phyloP scores from a whole-genome alignment of 2,888 invertebrate species.

The Coelopa pilipes region DNA sequence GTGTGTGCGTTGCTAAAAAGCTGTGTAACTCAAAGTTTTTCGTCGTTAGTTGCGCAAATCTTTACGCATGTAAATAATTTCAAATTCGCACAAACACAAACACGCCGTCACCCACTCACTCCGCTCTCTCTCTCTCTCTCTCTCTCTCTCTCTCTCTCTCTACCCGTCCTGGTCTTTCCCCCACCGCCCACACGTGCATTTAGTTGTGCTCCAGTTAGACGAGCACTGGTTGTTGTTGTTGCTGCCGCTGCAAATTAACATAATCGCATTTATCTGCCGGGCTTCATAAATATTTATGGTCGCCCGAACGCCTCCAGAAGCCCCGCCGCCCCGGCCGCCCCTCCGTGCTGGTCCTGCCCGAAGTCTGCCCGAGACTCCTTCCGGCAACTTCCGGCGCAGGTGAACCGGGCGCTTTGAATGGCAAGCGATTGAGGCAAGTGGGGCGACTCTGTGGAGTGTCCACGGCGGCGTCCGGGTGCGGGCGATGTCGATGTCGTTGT shows the following conservation, averaged over 20 bases:
- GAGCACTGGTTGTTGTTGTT: neutral
- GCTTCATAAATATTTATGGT: conserved; percentile 17
- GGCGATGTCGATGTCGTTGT: no score
- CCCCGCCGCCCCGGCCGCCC: no score
- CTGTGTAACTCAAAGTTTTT: conserved; percentile 32
- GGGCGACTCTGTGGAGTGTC: no score
- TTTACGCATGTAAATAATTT: conserved; percentile 18
- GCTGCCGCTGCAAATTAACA: conserved; percentile 27
- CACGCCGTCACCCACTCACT: neutral
- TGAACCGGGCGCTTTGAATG: no score
- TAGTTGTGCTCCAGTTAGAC: conserved; percentile 9
- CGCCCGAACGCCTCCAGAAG: neutral
- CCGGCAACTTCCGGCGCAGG: no score
- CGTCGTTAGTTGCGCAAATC: conserved; percentile 17
- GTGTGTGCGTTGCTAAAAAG: conserved; percentile 28
- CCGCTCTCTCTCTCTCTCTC: no score
- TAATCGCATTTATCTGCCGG: conserved; percentile 17
- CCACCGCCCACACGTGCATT: neutral
- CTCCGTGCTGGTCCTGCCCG: no score
- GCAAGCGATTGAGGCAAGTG: no score
- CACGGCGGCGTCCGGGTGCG: no score
- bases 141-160: no score
- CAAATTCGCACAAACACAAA: conserved; percentile 4
- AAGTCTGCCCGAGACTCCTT: no score
- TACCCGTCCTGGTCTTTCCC: no score